Percentiles rank a stretch among this genome's conserved stretches.
Conservation (phyloP, 2,888 invertebrate genomes). For the Blomia tropicalis region DNA sequence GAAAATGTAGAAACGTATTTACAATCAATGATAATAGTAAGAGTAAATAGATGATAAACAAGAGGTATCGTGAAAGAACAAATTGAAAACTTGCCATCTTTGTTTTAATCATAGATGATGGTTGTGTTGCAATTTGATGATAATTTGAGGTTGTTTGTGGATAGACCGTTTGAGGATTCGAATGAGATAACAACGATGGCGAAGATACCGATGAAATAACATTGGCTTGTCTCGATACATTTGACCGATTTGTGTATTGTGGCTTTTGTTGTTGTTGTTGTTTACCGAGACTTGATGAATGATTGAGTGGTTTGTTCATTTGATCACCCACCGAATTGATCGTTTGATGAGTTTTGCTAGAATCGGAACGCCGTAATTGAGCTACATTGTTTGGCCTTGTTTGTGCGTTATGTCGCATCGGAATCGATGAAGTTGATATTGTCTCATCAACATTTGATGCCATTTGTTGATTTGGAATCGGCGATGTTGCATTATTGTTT, state of each 20-base stretch:
- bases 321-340: not conserved
- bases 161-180: not conserved
- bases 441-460: no score
- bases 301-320: not conserved
- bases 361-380: not conserved
- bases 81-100: no score
- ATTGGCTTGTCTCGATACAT: no score
- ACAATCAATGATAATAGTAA: not conserved
- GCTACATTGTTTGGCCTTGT: no score
- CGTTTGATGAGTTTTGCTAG: not conserved
- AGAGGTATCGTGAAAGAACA: not conserved
- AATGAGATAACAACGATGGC: not conserved
- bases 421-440: no score
- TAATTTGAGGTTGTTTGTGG: not conserved
- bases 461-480: no score
- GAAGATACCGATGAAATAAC: not conserved
- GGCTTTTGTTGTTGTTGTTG: not conserved
- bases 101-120: not conserved
- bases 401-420: no score
- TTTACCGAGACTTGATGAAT: not conserved
- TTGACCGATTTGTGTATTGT: no score
- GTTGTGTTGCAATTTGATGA: not conserved
- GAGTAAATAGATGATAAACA: conserved; percentile 4
- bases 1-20: conserved; percentile 10
- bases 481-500: no score